phyloP scores from a whole-genome alignment of 2,797 vertebrate genomes.

The Distichodus sexfasciatus region DNA sequence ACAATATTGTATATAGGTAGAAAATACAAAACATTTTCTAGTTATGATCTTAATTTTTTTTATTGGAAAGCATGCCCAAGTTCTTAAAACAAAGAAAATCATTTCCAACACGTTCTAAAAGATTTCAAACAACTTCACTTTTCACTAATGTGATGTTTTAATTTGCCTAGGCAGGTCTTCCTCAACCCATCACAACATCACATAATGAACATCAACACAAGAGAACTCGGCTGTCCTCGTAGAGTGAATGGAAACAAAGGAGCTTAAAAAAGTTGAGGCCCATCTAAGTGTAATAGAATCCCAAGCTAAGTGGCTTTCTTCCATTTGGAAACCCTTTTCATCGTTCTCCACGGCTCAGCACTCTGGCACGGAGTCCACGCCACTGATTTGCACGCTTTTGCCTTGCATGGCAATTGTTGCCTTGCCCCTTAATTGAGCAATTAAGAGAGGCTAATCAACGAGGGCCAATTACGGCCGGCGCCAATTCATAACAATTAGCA shows the following conservation, averaged over 20 bases:
- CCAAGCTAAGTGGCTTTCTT: too few relatives aligned
- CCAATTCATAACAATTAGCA: conserved; percentile 86
- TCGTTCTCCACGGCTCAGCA: too few relatives aligned
- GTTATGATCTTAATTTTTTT: too few relatives aligned
- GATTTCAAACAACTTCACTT: conserved; percentile 41
- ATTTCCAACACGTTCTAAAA: too few relatives aligned
- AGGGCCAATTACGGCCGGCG: conserved; percentile 82
- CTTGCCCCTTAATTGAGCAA: conserved; percentile 82
- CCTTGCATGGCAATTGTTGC: conserved; percentile 78
- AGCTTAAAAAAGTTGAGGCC: too few relatives aligned
- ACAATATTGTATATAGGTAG: too few relatives aligned
- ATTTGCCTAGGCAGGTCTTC: not conserved
- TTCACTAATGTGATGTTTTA: conserved; percentile 63
- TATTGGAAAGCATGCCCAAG: too few relatives aligned
- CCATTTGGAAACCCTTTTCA: too few relatives aligned
- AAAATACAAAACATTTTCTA: too few relatives aligned
- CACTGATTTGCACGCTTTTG: conserved; percentile 72
- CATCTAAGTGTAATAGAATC: too few relatives aligned
- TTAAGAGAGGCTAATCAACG: conserved; percentile 85
- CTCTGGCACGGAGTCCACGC: too few relatives aligned
- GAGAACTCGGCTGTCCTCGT: too few relatives aligned
- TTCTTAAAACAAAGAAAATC: not conserved
- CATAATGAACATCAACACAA: not conserved
- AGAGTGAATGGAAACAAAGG: conserved; percentile 1
- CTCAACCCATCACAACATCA: conserved; percentile 32